phyloP scores from a whole-genome alignment of 2,888 invertebrate genomes.

The Trissoscelio sp. region DNA sequence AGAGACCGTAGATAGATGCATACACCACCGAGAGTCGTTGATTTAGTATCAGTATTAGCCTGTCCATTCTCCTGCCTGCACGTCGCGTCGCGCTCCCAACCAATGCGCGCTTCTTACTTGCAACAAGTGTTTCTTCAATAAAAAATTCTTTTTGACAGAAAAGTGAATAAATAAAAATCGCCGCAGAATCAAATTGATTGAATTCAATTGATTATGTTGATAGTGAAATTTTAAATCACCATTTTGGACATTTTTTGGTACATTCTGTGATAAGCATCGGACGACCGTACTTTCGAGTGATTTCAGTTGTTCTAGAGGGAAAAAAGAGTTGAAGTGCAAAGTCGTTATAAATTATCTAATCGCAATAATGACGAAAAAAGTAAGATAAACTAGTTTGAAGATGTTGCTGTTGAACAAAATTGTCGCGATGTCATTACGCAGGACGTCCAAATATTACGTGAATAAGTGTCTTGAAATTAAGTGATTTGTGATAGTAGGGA shows the following conservation, averaged over 20 bases:
- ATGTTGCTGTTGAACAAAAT: slow-evolving; percentile 44
- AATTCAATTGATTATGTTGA: too few species aligned
- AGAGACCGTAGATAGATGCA: slow-evolving; percentile 66
- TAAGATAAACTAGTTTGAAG: slow-evolving; percentile 45
- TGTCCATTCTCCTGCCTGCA: slow-evolving; percentile 77
- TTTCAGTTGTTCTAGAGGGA: too few species aligned
- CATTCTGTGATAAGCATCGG: too few species aligned
- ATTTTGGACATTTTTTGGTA: too few species aligned
- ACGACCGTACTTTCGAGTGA: too few species aligned
- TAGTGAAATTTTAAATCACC: too few species aligned
- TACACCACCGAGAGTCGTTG: slow-evolving; percentile 70
- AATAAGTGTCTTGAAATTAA: slow-evolving; percentile 72
- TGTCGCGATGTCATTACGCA: slow-evolving; percentile 74
- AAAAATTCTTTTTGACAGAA: slow-evolving; percentile 16
- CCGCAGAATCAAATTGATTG: neutral
- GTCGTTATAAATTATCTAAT: slow-evolving; percentile 47
- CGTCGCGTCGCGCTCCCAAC: slow-evolving; percentile 19
- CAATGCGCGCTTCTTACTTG: neutral
- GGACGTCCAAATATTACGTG: slow-evolving; percentile 75
- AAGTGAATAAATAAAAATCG: neutral
- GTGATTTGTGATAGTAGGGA: slow-evolving; percentile 35
- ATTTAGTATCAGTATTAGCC: slow-evolving; percentile 80
- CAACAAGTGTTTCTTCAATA: slow-evolving; percentile 35
- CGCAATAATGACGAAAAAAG: too few species aligned
- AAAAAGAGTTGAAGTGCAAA: slow-evolving; percentile 9